A percentile compares a stretch with the other conserved stretches of the same genome.
These are phyloP conservation scores for Muntiacus reevesi DNA, from an alignment of 2,113 vertebrate genomes.

Conservation along the genomic window DNA sequence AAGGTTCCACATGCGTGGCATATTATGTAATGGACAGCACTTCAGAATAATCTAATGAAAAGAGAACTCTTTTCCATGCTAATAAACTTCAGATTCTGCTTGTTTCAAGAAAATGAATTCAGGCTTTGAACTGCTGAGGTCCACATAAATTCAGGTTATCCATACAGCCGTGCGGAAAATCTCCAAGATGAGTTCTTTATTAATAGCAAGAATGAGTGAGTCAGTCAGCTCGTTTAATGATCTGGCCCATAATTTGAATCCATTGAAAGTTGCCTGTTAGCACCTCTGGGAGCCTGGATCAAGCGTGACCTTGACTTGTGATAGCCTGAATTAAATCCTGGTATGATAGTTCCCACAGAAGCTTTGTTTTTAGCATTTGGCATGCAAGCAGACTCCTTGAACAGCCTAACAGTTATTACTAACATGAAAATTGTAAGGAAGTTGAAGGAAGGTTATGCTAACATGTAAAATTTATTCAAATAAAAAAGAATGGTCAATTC, in stretches of 20 bases:
- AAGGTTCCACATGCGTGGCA: conserved; percentile 49
- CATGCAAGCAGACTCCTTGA: conserved; percentile 40
- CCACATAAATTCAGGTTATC: conserved; percentile 79
- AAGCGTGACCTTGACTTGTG: conserved; percentile 76
- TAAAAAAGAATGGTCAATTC: background rate
- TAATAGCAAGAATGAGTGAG: conserved; percentile 77
- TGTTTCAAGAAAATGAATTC: conserved; percentile 73
- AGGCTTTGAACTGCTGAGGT: conserved; percentile 78
- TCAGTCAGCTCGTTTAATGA: conserved; percentile 79
- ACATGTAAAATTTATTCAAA: conserved; percentile 54
- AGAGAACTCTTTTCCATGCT: conserved; percentile 65
- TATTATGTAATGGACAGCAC: conserved; percentile 63
- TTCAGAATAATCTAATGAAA: conserved; percentile 74
- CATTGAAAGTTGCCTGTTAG: conserved; percentile 73
- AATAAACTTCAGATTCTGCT: conserved; percentile 71
- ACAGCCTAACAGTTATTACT: conserved; percentile 41
- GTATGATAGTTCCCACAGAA: conserved; percentile 50
- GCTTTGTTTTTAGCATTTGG: conserved; percentile 57
- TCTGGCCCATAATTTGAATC: conserved; percentile 80
- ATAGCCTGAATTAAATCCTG: conserved; percentile 65
- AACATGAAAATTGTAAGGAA: background rate
- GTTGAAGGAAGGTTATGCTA: conserved; percentile 7
- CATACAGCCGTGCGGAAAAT: conserved; percentile 78
- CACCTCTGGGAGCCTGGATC: conserved; percentile 74
- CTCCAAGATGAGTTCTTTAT: conserved; percentile 77